Evolutionary conservation across 2,888 invertebrate genomes (phyloP).

Genomic region (Itoplectis maculator): DNA sequence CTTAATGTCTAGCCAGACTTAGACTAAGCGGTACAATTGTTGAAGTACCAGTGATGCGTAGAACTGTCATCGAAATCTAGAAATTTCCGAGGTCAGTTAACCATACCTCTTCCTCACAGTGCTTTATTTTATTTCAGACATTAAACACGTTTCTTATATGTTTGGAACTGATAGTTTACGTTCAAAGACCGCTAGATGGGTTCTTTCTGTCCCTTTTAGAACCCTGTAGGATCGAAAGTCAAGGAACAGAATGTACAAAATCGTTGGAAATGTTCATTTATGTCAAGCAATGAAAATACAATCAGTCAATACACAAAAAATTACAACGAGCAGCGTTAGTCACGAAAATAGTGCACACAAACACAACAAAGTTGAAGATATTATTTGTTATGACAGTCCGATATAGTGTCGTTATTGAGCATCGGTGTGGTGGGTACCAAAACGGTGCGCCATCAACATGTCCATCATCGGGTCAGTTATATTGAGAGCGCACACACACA

Average conservation of each 20-base stretch:
- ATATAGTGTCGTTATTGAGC: slow-evolving; percentile 35
- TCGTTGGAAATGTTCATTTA: slow-evolving; percentile 39
- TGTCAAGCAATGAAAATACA: slow-evolving; percentile 34
- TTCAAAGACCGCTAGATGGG: not conserved
- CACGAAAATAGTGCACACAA: slow-evolving; percentile 19
- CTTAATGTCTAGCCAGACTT: not conserved
- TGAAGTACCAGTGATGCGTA: not conserved
- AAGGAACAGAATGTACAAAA: slow-evolving; percentile 14
- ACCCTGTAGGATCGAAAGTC: slow-evolving; percentile 11
- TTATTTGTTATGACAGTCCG: slow-evolving; percentile 64
- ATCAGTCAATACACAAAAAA: slow-evolving; percentile 51
- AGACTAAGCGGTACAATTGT: slow-evolving; percentile 6
- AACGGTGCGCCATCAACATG: slow-evolving; percentile 47
- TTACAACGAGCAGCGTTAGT: not conserved
- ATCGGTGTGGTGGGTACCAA: slow-evolving; percentile 38
- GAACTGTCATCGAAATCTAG: not conserved
- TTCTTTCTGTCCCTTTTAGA: not conserved
- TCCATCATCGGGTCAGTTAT: slow-evolving; percentile 38
- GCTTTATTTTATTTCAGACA: not conserved
- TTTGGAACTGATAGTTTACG: not conserved
- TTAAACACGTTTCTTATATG: not conserved
- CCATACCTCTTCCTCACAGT: not conserved
- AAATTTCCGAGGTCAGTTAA: not conserved
- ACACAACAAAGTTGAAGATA: slow-evolving; percentile 45
- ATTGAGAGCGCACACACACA: slow-evolving; percentile 34